These are phyloP conservation scores for Anagrus nilaparvatae DNA, from an alignment of 1,140 invertebrate genomes.

Conservation along the genomic window DNA sequence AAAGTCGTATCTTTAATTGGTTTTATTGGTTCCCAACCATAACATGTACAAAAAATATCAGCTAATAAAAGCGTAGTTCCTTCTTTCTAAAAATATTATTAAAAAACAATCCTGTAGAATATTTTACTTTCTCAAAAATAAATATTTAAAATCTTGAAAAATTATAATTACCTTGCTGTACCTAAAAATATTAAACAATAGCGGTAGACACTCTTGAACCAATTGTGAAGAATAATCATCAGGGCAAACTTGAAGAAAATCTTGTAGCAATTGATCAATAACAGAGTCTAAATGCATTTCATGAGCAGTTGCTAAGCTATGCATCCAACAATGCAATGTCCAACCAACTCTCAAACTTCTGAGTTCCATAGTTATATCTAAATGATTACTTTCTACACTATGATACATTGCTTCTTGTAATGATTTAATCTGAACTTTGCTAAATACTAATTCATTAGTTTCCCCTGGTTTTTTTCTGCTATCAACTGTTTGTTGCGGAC, in stretches of 20 bases:
- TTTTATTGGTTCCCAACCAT: conserved; percentile 76
- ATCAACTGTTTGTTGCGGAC: conserved; percentile 33
- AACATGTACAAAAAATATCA: conserved; percentile 82
- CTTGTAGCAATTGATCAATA: conserved; percentile 82
- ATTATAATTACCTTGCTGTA: conserved; percentile 86
- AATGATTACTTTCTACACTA: conserved; percentile 78
- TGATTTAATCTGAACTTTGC: conserved; percentile 72
- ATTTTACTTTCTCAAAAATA: background rate
- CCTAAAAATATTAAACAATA: conserved; percentile 82
- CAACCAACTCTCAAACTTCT: conserved; percentile 74
- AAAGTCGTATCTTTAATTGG: conserved; percentile 57
- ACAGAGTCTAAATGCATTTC: conserved; percentile 71
- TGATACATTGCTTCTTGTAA: conserved; percentile 90
- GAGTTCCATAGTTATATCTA: conserved; percentile 79
- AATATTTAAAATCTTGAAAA: background rate
- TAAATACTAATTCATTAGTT: conserved; percentile 51
- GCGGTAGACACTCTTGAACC: conserved; percentile 78
- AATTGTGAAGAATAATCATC: conserved; percentile 80
- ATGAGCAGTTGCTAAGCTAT: conserved; percentile 75
- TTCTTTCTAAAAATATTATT: conserved; percentile 57
- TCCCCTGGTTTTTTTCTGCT: conserved; percentile 37
- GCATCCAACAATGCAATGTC: conserved; percentile 86
- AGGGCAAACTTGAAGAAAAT: conserved; percentile 77
- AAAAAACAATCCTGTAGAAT: background rate
- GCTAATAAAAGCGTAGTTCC: conserved; percentile 76